A percentile compares a stretch with the other conserved stretches of the same genome.
Evolutionary conservation across 1,140 invertebrate species (phyloP).

Genomic region (Brachionus calyciflorus): DNA sequence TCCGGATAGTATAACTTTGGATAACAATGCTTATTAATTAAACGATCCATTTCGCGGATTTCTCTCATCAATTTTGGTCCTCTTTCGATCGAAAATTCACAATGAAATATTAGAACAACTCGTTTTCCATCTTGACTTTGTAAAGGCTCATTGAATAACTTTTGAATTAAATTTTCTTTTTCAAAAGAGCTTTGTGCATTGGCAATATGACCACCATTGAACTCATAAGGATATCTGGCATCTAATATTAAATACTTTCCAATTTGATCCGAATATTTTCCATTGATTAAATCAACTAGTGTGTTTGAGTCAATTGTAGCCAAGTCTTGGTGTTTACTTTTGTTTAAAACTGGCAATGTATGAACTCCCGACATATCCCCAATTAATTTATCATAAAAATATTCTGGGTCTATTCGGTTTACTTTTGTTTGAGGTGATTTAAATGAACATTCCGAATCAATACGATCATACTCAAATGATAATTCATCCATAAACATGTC

Average conservation of each 20-base stretch:
- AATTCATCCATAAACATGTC: not conserved
- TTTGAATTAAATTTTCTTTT: slow-evolving; percentile 69
- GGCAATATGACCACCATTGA: slow-evolving; percentile 87
- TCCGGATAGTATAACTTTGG: slow-evolving; percentile 87
- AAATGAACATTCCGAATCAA: not conserved
- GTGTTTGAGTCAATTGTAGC: slow-evolving; percentile 3
- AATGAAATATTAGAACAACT: slow-evolving; percentile 90
- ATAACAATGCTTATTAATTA: slow-evolving; percentile 77
- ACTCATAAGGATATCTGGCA: slow-evolving; percentile 91
- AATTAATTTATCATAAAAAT: not conserved
- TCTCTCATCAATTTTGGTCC: slow-evolving; percentile 74
- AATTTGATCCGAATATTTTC: not conserved
- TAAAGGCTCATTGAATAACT: slow-evolving; percentile 60
- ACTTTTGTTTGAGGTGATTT: not conserved
- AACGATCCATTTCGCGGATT: slow-evolving; percentile 78
- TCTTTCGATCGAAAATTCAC: slow-evolving; percentile 92
- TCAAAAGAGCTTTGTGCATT: slow-evolving; percentile 78
- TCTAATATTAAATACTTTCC: slow-evolving; percentile 57
- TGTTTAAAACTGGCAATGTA: not conserved
- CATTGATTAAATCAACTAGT: slow-evolving; percentile 9
- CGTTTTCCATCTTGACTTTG: slow-evolving; percentile 60
- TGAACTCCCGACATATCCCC: slow-evolving; percentile 15
- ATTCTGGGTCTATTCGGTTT: not conserved
- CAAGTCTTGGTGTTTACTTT: not conserved
- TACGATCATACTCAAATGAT: not conserved